A percentile compares a stretch with the other conserved stretches of the same genome.
These are phyloP conservation scores for Dasyornis broadbenti DNA, from an alignment of 2,113 vertebrate species.

Conservation along the genomic window DNA sequence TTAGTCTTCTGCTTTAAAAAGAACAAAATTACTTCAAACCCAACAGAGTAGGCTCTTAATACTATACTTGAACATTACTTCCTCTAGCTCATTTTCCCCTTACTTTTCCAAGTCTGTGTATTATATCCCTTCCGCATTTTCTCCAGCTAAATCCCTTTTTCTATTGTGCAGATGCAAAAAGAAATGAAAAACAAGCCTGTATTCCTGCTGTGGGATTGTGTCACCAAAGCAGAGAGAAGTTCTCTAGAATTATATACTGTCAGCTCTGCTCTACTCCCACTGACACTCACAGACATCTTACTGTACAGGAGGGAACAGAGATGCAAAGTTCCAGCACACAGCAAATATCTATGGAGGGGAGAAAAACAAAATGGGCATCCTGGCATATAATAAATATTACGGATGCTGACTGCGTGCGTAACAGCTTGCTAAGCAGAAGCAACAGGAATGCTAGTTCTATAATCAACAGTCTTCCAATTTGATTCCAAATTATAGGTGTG, in stretches of 20 bases:
- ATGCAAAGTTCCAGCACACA: not conserved
- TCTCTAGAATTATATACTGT: not conserved
- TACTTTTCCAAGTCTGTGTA: not conserved
- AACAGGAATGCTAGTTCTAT: not conserved
- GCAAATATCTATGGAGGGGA: not conserved
- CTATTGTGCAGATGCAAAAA: not conserved
- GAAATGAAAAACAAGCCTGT: not conserved
- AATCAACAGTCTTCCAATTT: not conserved
- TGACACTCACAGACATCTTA: not conserved
- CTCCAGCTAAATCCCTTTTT: not conserved
- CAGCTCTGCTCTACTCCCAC: not conserved
- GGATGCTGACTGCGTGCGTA: not conserved
- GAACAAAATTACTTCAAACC: not conserved
- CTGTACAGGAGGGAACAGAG: not conserved
- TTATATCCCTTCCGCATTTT: not conserved
- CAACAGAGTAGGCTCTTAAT: not conserved
- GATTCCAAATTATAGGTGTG: not conserved
- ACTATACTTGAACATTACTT: not conserved
- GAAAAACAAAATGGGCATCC: not conserved
- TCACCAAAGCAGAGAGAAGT: not conserved
- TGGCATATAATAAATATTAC: not conserved
- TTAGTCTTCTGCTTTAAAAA: not conserved
- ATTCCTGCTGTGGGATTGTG: not conserved
- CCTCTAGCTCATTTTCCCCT: not conserved
- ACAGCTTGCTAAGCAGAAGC: constrained; percentile 3